Conservation (phyloP, 2,888 invertebrate species). For the Andrena bucephala region DNA sequence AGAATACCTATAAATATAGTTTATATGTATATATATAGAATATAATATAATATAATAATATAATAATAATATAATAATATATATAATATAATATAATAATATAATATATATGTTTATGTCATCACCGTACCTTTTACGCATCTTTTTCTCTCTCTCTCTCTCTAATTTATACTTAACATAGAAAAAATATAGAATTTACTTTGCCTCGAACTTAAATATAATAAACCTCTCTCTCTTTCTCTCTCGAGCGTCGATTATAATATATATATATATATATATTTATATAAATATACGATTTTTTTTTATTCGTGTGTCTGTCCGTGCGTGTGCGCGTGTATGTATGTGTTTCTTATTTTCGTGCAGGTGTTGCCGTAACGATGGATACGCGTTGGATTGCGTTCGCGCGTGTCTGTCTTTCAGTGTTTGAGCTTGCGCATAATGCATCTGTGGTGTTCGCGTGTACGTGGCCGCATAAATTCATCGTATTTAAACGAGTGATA, state of each 20-base stretch:
- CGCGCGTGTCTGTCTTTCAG: slow-evolving; percentile 42
- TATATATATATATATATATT: slow-evolving; percentile 63
- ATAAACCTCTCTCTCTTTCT: slow-evolving; percentile 77
- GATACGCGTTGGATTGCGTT: slow-evolving; percentile 20
- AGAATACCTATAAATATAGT: slow-evolving; percentile 83
- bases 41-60: slow-evolving; percentile 63
- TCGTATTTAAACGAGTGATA: slow-evolving; percentile 21
- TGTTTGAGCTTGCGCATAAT: slow-evolving; percentile 16
- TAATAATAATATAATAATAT: slow-evolving; percentile 61
- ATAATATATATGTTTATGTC: slow-evolving; percentile 69
- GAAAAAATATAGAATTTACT: slow-evolving; percentile 85
- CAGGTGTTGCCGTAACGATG: neutral
- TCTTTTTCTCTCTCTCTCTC: slow-evolving; percentile 56
- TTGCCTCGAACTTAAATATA: slow-evolving; percentile 84
- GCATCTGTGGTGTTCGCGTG: slow-evolving; percentile 16
- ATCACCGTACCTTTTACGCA: slow-evolving; percentile 73
- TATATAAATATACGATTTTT: slow-evolving; percentile 56
- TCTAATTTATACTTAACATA: slow-evolving; percentile 83
- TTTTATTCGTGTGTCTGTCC: slow-evolving; percentile 40
- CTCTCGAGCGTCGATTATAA: slow-evolving; percentile 73
- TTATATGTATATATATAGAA: slow-evolving; percentile 69
- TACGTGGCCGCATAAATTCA: slow-evolving; percentile 41
- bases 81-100: slow-evolving; percentile 67
- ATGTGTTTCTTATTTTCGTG: neutral
- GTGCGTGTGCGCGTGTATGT: slow-evolving; percentile 14